Evolutionary conservation across 2,797 vertebrate species (phyloP).

Genomic region (Tokudaia tokunoshimensis): DNA sequence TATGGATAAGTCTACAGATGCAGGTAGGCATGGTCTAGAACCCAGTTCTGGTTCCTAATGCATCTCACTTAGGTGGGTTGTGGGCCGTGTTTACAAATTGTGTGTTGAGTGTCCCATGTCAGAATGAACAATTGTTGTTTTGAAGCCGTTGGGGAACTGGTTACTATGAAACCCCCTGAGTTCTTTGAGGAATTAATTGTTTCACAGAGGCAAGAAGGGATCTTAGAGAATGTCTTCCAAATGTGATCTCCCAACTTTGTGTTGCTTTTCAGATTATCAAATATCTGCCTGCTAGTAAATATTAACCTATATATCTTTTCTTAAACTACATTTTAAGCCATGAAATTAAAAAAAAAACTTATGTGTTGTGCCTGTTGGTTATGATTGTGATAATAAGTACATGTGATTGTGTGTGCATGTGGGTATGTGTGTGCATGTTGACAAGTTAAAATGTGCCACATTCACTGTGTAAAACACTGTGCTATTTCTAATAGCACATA

Average conservation of each 20-base stretch:
- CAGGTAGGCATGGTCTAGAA: neutral
- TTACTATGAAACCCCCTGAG: neutral
- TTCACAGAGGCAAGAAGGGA: neutral
- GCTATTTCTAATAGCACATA: neutral
- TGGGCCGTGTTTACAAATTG: neutral
- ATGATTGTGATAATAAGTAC: neutral
- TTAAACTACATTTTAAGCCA: neutral
- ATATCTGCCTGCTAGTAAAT: neutral
- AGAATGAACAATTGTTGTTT: neutral
- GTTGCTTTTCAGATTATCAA: neutral
- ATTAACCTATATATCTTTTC: neutral
- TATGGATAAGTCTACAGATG: neutral
- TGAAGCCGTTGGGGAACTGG: neutral
- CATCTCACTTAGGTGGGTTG: neutral
- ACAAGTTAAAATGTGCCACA: neutral
- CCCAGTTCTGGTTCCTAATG: neutral
- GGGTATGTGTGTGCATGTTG: neutral
- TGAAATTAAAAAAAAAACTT: neutral
- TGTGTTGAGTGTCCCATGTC: neutral
- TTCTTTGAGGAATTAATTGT: neutral
- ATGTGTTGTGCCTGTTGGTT: neutral
- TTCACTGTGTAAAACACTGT: conserved; percentile 7
- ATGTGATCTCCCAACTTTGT: neutral
- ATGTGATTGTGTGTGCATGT: neutral
- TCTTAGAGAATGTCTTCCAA: neutral